Conservation (phyloP, 2,888 invertebrate species). For the Diplazon laetatorius region DNA sequence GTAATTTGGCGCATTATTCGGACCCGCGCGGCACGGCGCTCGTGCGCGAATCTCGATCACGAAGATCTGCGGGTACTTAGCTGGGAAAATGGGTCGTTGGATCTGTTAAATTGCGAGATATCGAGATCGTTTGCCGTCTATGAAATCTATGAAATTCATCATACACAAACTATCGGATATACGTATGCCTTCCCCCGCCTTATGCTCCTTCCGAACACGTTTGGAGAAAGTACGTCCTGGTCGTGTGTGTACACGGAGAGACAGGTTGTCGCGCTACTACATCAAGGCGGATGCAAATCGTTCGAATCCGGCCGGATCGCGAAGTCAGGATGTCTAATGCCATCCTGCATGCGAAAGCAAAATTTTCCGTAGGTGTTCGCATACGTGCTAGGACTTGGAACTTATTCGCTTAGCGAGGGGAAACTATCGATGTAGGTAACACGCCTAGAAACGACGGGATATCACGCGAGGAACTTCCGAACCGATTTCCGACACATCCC, state of each 20-base stretch:
- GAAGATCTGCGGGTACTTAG: conserved; percentile 25
- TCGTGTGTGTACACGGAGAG: conserved; percentile 7
- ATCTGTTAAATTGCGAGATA: conserved; percentile 60
- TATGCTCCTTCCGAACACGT: no score
- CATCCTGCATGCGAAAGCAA: conserved; percentile 56
- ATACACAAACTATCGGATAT: conserved; percentile 33
- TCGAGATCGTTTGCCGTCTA: conserved; percentile 57
- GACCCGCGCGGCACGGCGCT: conserved; percentile 39
- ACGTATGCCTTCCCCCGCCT: conserved; percentile 29
- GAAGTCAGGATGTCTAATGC: conserved; percentile 39
- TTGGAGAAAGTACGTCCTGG: conserved; percentile 57
- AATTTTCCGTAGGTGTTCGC: conserved; percentile 46
- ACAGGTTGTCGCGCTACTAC: conserved; percentile 39
- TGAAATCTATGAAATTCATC: conserved; percentile 35
- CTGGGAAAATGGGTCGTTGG: conserved; percentile 58
- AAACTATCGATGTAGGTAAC: conserved; percentile 30
- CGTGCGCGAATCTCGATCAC: conserved; percentile 55
- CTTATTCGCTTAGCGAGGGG: background rate
- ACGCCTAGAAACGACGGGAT: conserved; percentile 3
- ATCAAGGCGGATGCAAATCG: conserved; percentile 65
- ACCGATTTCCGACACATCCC: background rate
- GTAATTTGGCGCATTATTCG: conserved; percentile 53
- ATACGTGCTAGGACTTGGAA: conserved; percentile 3
- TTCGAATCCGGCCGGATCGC: conserved; percentile 61
- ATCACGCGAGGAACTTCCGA: conserved; percentile 25